Percentiles rank a stretch among this genome's conserved stretches.
Evolutionary conservation across 2,113 vertebrate species (phyloP).

Genomic region (Pomatorhinus ruficollis): DNA sequence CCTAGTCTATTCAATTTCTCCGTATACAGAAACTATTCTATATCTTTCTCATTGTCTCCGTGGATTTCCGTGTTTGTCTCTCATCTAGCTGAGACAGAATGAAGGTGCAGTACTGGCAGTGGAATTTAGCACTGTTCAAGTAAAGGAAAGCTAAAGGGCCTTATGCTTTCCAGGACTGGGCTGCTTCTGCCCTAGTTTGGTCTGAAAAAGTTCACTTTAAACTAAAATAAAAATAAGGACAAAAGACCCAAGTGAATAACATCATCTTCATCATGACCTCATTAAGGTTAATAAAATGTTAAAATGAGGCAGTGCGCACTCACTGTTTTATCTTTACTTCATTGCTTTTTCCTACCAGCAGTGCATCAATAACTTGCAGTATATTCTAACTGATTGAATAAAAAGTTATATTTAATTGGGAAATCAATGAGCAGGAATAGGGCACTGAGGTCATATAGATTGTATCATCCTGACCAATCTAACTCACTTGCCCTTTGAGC

Average conservation of each 20-base stretch:
- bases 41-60: not conserved
- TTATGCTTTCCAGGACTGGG: not conserved
- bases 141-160: not conserved
- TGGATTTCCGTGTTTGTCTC: not conserved
- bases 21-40: not conserved
- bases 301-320: conserved; percentile 46
- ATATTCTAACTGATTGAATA: conserved; percentile 67
- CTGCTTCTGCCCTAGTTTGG: not conserved
- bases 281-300: conserved; percentile 61
- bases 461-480: conserved; percentile 63
- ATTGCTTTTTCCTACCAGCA: conserved; percentile 37
- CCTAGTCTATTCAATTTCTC: not conserved
- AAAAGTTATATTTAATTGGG: conserved; percentile 75
- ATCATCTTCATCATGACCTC: conserved; percentile 25
- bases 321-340: conserved; percentile 51
- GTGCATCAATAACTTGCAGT: conserved; percentile 64
- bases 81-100: not conserved
- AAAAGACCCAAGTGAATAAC: conserved; percentile 3
- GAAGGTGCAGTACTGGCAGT: accelerated
- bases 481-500: conserved; percentile 65
- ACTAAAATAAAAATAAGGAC: not conserved
- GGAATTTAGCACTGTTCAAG: not conserved
- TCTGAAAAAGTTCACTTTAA: not conserved
- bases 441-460: conserved; percentile 64
- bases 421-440: conserved; percentile 74